These are phyloP conservation scores for Machaerirhynchus nigripectus DNA, from an alignment of 2,113 vertebrate species.

Conservation along the genomic window DNA sequence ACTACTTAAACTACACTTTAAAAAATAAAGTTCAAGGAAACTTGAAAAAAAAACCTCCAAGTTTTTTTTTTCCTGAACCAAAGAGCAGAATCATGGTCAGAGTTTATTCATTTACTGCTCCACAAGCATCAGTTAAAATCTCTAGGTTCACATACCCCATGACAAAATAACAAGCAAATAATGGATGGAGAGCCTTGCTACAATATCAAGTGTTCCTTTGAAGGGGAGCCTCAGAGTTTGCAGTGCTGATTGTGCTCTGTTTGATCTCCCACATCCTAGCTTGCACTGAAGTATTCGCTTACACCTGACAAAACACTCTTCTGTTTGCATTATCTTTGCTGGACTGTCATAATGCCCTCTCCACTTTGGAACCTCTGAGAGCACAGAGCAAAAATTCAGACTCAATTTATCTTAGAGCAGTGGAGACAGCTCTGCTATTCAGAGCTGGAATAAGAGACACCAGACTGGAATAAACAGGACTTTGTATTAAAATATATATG, in stretches of 20 bases:
- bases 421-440: not conserved
- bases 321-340: not conserved
- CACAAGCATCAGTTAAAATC: not conserved
- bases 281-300: not conserved
- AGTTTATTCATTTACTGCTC: not conserved
- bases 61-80: not conserved
- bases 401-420: not conserved
- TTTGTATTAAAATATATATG: not conserved
- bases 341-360: not conserved
- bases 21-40: not conserved
- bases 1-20: not conserved
- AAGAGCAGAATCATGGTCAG: not conserved
- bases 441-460: not conserved
- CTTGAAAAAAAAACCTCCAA: not conserved
- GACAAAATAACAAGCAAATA: not conserved
- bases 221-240: not conserved
- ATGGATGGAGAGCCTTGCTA: not conserved
- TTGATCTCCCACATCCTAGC: not conserved
- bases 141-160: fast-evolving
- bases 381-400: not conserved
- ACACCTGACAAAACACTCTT: not conserved
- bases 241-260: not conserved
- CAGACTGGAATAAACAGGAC: not conserved
- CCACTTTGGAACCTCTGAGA: not conserved
- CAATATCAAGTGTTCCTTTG: not conserved